Base-by-base conservation (phyloP, 92 coral and sea anemone genomes). In the Pocillopora meandrina region DNA sequence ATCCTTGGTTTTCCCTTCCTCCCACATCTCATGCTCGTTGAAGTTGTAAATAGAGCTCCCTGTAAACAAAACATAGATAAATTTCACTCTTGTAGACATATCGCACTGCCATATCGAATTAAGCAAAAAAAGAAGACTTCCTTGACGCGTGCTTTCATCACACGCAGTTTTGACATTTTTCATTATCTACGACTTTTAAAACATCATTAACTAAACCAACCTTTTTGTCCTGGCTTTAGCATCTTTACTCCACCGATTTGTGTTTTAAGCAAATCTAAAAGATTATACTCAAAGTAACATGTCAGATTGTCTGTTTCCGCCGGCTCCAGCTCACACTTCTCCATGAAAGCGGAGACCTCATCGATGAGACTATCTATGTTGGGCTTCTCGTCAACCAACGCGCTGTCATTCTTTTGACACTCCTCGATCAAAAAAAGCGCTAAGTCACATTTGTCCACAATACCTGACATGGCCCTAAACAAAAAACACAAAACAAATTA, bases 241-340 rank as follows among this genome's bases (percentile, higher is more conserved):
- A 73, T 12, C 72, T 80, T 76, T 52, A 93, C 80, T 64, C 60
- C 71, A 52, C 93, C 96, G 35, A 89, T 84, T 15, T 72, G 74
- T 21, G 87, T 87, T 57, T 90, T 85, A 78, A 93, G 78, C 35
- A 69, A 89, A n/a, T 83, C 85, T 21, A 82, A 65, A 12, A 90
- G 71, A 72, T 93, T 91, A n/a, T 88, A 75, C 68, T 87, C 88
- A 61, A 81, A 83, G n/a, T 73, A 70, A 69, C 88, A 91, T 47
- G 89, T 87, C 20, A 93, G 65, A 72, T 92, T 88, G 71, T 89
- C 86, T 13, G 80, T 83, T 35, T 84, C 93, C n/a, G 67, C 81
- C 2, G 98, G 98, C 64, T 92, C 82, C 36, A 92, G 84, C 42
- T 94, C 92, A 76, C 95, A 94, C 49, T 84, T 83, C 61, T 81